phyloP scores from a whole-genome alignment of 2,113 vertebrate species.

The Chrysemys picta region DNA sequence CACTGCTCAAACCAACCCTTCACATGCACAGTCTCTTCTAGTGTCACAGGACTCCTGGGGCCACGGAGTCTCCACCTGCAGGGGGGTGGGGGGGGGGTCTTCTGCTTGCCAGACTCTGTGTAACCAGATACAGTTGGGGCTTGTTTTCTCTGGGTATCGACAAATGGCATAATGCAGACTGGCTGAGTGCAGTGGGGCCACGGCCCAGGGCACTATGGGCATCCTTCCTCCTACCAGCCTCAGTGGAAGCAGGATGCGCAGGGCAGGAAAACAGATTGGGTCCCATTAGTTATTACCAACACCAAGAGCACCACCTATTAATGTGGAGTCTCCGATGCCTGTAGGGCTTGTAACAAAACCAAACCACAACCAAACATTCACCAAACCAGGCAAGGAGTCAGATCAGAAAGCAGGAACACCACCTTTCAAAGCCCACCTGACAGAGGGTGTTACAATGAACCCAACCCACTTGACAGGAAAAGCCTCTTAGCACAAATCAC shows the following conservation, averaged over 20 bases:
- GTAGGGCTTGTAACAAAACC: background rate
- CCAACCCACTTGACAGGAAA: accelerated
- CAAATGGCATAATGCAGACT: background rate
- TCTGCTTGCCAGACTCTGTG: background rate
- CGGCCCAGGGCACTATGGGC: background rate
- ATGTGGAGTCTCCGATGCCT: background rate
- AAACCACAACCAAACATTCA: background rate
- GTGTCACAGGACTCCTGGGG: no score
- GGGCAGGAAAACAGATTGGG: background rate
- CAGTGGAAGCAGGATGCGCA: background rate
- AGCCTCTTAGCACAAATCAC: background rate
- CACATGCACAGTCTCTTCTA: no score
- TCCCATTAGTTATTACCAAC: background rate
- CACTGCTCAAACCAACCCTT: no score
- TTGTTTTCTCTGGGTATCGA: background rate
- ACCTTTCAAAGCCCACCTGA: background rate
- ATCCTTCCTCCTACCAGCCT: background rate
- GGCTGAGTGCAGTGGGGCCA: background rate
- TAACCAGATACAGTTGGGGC: background rate
- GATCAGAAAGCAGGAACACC: background rate
- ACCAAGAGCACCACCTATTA: background rate
- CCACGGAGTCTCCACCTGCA: no score
- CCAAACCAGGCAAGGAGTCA: background rate
- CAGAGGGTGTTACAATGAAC: background rate
- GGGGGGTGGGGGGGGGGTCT: no score